phyloP scores from a whole-genome alignment of 2,888 invertebrate genomes.

The Euplagia quadripunctaria region DNA sequence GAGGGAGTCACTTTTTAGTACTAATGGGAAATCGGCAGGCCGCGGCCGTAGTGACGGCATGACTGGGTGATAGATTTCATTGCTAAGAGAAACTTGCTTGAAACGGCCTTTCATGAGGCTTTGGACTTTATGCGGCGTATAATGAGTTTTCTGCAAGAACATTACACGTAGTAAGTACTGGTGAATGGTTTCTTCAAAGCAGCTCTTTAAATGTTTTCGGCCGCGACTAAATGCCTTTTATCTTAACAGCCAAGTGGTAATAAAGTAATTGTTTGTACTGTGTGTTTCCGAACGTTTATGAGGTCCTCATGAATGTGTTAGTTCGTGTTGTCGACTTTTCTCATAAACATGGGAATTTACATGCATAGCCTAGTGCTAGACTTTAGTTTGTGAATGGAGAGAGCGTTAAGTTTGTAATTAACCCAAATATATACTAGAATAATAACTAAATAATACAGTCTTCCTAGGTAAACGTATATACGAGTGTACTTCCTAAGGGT shows the following conservation, averaged over 20 bases:
- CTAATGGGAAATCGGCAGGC: not conserved
- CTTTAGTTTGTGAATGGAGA: slow-evolving; percentile 11
- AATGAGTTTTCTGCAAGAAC: slow-evolving; percentile 8
- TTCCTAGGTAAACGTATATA: too few species aligned
- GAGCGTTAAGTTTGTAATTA: slow-evolving; percentile 8
- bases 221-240: slow-evolving; percentile 1
- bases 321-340: slow-evolving; percentile 10
- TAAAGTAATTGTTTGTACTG: slow-evolving; percentile 15
- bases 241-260: slow-evolving; percentile 11
- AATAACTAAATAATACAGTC: too few species aligned
- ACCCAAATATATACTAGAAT: slow-evolving; percentile 11
- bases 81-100: not conserved
- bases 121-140: not conserved
- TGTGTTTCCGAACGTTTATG: slow-evolving; percentile 2
- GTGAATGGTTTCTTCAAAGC: slow-evolving; percentile 8
- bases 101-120: not conserved
- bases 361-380: not conserved
- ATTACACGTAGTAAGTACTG: slow-evolving; percentile 4
- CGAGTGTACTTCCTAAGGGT: not conserved
- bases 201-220: slow-evolving; percentile 7
- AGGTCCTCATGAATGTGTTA: slow-evolving; percentile 10
- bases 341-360: slow-evolving; percentile 7
- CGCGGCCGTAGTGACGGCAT: not conserved
- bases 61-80: not conserved
- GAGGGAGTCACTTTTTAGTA: not conserved